Conservation (phyloP, 2,888 invertebrate species). For the Tipula lateralis region DNA sequence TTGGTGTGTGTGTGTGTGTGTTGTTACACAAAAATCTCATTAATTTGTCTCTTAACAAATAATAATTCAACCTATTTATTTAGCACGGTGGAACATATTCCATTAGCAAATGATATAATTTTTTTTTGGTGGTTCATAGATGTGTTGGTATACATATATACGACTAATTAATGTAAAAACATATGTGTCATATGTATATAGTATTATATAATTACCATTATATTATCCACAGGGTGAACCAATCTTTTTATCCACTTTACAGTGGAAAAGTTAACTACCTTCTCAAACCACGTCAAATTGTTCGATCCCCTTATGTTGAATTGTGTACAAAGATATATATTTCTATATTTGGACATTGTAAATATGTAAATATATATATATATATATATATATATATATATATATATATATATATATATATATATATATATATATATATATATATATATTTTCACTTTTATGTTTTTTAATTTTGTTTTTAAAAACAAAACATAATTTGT, state of each 20-base stretch:
- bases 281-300: background rate
- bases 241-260: background rate
- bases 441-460: background rate
- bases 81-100: background rate
- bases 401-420: background rate
- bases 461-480: background rate
- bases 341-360: background rate
- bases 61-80: slow-evolving; percentile 24
- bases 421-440: no score
- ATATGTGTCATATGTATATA: slow-evolving; percentile 12
- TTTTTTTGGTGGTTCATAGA: background rate
- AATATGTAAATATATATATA: no score
- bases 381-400: background rate
- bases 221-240: background rate
- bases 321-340: background rate
- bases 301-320: background rate
- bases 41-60: background rate
- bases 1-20: background rate
- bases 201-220: background rate
- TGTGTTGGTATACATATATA: background rate
- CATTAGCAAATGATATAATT: background rate
- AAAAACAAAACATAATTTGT: background rate
- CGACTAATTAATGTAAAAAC: background rate
- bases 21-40: background rate
- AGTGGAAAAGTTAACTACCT: background rate